phyloP scores from a whole-genome alignment of 2,888 invertebrate genomes.

The Melanargia galathea region DNA sequence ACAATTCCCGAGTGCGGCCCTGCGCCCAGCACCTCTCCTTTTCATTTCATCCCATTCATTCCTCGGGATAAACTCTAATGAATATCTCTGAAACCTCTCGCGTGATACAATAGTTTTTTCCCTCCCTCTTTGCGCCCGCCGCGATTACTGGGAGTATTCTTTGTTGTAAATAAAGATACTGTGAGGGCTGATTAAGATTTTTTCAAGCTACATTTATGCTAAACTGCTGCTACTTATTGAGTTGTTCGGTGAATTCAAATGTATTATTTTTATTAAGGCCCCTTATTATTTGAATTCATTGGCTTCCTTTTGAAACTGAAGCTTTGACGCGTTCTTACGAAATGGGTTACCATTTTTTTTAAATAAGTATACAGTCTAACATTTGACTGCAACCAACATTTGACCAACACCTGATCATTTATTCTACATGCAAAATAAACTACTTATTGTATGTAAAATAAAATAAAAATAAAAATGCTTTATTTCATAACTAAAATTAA shows the following conservation, averaged over 20 bases:
- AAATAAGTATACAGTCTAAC: too few relatives aligned
- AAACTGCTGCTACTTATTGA: slow-evolving; percentile 16
- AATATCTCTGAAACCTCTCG: slow-evolving; percentile 56
- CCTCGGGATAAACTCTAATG: slow-evolving; percentile 61
- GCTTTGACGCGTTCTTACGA: too few relatives aligned
- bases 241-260: neutral
- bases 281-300: neutral
- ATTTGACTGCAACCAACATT: too few relatives aligned
- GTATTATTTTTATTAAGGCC: neutral
- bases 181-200: slow-evolving; percentile 45
- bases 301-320: neutral
- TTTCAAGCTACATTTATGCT: slow-evolving; percentile 38
- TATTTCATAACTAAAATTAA: too few relatives aligned
- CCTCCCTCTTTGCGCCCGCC: slow-evolving; percentile 44
- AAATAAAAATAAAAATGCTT: too few relatives aligned
- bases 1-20: slow-evolving; percentile 47
- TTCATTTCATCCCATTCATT: slow-evolving; percentile 61
- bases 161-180: slow-evolving; percentile 45
- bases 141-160: slow-evolving; percentile 47
- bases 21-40: slow-evolving; percentile 54
- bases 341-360: too few relatives aligned
- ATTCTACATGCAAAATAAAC: too few relatives aligned
- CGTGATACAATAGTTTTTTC: slow-evolving; percentile 50
- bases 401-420: too few relatives aligned
- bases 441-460: too few relatives aligned